Base-by-base conservation (phyloP, 2,113 vertebrate species). In the Drymodes brunneopygia region DNA sequence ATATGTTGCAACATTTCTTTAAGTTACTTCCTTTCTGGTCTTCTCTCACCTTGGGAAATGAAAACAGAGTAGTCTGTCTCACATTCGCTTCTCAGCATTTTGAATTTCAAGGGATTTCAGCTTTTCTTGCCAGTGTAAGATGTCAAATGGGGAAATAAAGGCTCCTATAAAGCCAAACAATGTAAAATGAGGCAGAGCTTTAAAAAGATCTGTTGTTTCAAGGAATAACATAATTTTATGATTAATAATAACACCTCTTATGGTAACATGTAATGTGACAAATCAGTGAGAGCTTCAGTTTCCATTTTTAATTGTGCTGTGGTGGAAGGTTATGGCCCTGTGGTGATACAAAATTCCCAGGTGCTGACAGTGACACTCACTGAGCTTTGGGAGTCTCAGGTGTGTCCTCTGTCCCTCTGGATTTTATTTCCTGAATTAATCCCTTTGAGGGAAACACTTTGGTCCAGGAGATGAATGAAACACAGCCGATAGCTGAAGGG, bases 1-100 rank as follows among this genome's bases (percentile, higher is more conserved):
- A 96, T 95, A 97, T 92, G 92, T 94, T 87, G 93, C 95, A 96
- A 87, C 95, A 95, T 95, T 95, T 95, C 94, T 96, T 95, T 92
- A 96, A 91, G 94, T 83, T 95, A 80, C 85, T 84, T 84, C 72
- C 69, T 85, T 96, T 89, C 91, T 89, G 72, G 29, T 86, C 78
- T 90, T 47, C 75, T 74, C 88, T 95, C 80, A 96, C 94, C 96
- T 96, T 95, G 95, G 91, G 86, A 92, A 95, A 92, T 42, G 70
- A 86, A 95, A 95, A 81, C 88, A 81, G 73, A 95, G 72, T 12
- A 64, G 73, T 71, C 77, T 91, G 69, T 61, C 84, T 94, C 69
- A 74, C 72, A 36, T 77, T 70, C 47, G 6, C 80, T 78, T 81
- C 80, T 90, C 80, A 77, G n/a, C 33, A 33, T 66, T 67, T 69